Evolutionary conservation across 2,113 vertebrate genomes (phyloP).

Genomic region (Bucco capensis): DNA sequence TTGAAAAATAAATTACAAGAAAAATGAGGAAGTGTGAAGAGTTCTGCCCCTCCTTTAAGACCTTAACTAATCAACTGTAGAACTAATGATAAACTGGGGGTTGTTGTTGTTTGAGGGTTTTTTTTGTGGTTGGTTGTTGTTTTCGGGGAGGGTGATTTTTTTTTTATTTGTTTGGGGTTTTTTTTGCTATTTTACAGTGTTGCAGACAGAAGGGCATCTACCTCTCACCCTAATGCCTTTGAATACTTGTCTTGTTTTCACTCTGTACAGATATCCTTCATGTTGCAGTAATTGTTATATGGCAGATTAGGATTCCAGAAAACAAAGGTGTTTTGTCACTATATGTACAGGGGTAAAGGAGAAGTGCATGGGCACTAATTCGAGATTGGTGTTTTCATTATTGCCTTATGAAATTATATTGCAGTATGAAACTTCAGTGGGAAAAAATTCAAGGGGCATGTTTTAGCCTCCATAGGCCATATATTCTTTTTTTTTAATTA

Average conservation of each 20-base stretch:
- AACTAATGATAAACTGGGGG: background rate
- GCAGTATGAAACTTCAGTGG: background rate
- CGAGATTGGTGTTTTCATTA: background rate
- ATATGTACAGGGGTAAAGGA: background rate
- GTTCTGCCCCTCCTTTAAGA: background rate
- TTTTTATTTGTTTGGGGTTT: no score
- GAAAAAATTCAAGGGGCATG: background rate
- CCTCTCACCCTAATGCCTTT: background rate
- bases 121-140: background rate
- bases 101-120: background rate
- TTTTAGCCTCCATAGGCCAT: background rate
- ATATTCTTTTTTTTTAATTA: background rate
- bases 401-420: no score
- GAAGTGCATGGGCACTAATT: background rate
- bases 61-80: background rate
- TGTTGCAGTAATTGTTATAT: background rate
- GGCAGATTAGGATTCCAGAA: background rate
- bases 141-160: no score
- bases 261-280: background rate
- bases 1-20: background rate
- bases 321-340: background rate
- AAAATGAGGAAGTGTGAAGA: background rate
- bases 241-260: background rate
- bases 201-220: background rate
- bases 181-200: background rate